Conservation (phyloP, 2,797 vertebrate genomes). For the Poeciliopsis gracilis region DNA sequence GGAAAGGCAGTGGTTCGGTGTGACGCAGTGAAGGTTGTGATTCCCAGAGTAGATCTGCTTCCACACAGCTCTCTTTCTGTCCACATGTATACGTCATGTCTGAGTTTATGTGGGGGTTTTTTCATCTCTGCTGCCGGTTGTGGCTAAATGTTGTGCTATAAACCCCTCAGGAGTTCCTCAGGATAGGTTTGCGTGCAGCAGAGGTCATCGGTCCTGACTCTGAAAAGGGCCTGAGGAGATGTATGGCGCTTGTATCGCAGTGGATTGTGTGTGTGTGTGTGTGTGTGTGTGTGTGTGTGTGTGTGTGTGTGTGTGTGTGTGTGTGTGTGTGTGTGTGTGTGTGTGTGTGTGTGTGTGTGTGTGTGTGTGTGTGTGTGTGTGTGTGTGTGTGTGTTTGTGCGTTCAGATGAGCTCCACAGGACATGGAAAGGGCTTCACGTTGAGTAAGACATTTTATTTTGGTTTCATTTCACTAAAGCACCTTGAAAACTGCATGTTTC, state of each 20-base stretch:
- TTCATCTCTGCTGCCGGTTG: not conserved
- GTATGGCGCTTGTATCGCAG: not conserved
- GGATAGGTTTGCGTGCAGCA: slow-evolving; percentile 15
- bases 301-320: not conserved
- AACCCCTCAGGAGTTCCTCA: slow-evolving; percentile 7
- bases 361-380: too few relatives aligned
- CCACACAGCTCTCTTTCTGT: slow-evolving; percentile 12
- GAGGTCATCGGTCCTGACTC: slow-evolving; percentile 36
- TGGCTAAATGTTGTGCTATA: not conserved
- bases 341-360: not conserved
- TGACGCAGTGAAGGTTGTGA: slow-evolving; percentile 32
- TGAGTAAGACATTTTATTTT: not conserved
- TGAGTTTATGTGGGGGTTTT: slow-evolving; percentile 1
- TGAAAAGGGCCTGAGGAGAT: slow-evolving; percentile 22
- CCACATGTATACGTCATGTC: not conserved
- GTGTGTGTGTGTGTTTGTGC: not conserved
- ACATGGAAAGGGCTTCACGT: not conserved
- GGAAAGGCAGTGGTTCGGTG: slow-evolving; percentile 40
- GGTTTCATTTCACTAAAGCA: not conserved
- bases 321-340: not conserved
- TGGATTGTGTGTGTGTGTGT: not conserved
- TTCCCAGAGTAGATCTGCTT: slow-evolving; percentile 14
- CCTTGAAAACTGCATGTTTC: not conserved
- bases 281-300: too few relatives aligned
- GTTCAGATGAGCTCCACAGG: not conserved